Percentiles rank a stretch among this genome's conserved stretches.
These are phyloP conservation scores for Sebastes hubbsi DNA, from an alignment of 2,797 vertebrate species.

Conservation along the genomic window DNA sequence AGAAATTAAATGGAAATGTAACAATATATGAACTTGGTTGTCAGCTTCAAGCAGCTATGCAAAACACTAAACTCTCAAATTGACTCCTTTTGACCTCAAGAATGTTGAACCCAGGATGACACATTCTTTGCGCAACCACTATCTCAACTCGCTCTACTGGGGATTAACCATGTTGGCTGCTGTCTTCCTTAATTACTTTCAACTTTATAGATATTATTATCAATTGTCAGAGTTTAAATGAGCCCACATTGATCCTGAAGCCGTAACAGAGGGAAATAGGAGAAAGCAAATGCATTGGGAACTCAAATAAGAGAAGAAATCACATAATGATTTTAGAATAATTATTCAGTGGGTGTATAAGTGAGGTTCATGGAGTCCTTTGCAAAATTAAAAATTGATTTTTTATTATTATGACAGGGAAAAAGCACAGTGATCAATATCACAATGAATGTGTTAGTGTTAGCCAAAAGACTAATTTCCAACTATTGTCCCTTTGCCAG, in stretches of 20 bases:
- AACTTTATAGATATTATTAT: background rate
- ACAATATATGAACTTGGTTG: background rate
- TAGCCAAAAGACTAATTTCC: background rate
- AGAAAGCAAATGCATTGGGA: background rate
- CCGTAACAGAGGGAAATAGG: too few species aligned
- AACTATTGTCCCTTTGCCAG: background rate
- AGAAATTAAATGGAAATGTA: background rate
- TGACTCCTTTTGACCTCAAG: slow-evolving; percentile 49
- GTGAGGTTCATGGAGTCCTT: too few species aligned
- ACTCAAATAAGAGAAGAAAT: background rate
- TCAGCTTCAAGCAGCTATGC: background rate
- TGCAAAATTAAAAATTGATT: background rate
- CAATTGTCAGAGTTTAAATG: background rate
- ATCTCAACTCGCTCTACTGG: background rate
- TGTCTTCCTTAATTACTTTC: background rate
- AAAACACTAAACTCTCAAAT: background rate
- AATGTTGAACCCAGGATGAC: slow-evolving; percentile 57
- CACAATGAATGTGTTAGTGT: background rate
- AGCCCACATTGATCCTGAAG: background rate
- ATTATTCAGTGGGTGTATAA: background rate
- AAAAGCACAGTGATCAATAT: background rate
- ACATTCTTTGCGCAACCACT: slow-evolving; percentile 48
- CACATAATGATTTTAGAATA: background rate
- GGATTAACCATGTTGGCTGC: slow-evolving; percentile 2
- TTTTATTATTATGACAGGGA: background rate